A percentile compares a stretch with the other conserved stretches of the same genome.
phyloP scores from a whole-genome alignment of 1,140 invertebrate species.

The Drosophila arawakana region DNA sequence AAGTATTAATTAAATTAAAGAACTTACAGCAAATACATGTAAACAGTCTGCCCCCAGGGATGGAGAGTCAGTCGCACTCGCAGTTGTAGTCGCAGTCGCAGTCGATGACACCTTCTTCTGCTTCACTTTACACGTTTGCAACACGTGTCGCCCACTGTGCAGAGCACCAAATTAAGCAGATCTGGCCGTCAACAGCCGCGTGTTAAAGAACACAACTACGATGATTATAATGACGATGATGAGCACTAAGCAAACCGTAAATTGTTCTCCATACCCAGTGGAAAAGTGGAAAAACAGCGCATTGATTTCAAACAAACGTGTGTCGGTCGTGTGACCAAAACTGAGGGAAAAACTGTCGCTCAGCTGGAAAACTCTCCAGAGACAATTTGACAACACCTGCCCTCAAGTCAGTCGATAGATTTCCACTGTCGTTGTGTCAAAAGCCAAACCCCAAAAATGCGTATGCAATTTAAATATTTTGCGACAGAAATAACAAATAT shows the following conservation, averaged over 20 bases:
- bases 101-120: slow-evolving; percentile 56
- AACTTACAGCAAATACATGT: slow-evolving; percentile 74
- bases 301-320: slow-evolving; percentile 73
- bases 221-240: slow-evolving; percentile 58
- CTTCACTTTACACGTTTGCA: slow-evolving; percentile 8
- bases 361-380: slow-evolving; percentile 2
- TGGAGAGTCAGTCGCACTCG: neutral
- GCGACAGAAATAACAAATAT: slow-evolving; percentile 16
- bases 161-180: slow-evolving; percentile 67
- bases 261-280: slow-evolving; percentile 41
- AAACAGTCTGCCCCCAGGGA: slow-evolving; percentile 60
- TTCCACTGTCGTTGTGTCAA: neutral
- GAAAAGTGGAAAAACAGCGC: slow-evolving; percentile 52
- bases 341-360: neutral
- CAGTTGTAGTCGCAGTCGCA: neutral
- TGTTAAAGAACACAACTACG: slow-evolving; percentile 33
- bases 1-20: slow-evolving; percentile 78
- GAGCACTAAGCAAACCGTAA: slow-evolving; percentile 73
- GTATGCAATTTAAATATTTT: slow-evolving; percentile 47
- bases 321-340: slow-evolving; percentile 65
- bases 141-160: slow-evolving; percentile 64
- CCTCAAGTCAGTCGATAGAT: neutral
- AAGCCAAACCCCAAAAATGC: slow-evolving; percentile 52
- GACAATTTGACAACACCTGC: slow-evolving; percentile 38
- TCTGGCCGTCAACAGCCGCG: slow-evolving; percentile 55